Evolutionary conservation across 2,797 vertebrate species (phyloP).

Genomic region (Lepus oiostolus): DNA sequence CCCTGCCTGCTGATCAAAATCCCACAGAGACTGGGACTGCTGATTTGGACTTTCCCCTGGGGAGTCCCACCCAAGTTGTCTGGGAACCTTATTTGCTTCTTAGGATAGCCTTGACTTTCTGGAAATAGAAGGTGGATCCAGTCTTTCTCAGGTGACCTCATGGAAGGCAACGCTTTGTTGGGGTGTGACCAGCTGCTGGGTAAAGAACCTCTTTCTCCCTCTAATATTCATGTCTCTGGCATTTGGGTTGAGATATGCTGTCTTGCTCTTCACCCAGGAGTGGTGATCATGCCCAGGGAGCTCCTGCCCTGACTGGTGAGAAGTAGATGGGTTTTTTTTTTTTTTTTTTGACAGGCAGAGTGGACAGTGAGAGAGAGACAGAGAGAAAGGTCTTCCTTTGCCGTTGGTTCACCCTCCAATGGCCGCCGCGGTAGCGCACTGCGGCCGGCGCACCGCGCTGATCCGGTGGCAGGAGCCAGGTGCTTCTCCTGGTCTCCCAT

Average conservation of each 20-base stretch:
- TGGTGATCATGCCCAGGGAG: neutral
- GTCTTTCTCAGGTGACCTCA: neutral
- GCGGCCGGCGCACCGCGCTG: too few species aligned
- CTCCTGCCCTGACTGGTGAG: neutral
- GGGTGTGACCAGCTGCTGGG: neutral
- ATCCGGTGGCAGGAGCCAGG: too few species aligned
- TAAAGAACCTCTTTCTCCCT: neutral
- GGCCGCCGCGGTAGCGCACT: too few species aligned
- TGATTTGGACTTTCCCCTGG: neutral
- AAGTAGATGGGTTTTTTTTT: too few species aligned
- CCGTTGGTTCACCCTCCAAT: too few species aligned
- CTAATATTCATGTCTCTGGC: neutral
- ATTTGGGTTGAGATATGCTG: neutral
- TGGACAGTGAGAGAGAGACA: too few species aligned
- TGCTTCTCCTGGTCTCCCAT: too few species aligned
- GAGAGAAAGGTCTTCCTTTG: too few species aligned
- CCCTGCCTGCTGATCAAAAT: neutral
- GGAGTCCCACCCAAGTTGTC: neutral
- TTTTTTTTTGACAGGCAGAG: too few species aligned
- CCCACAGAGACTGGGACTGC: neutral
- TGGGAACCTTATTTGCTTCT: constrained; percentile 24
- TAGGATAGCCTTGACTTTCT: neutral
- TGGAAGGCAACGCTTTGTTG: neutral
- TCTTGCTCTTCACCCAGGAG: neutral
- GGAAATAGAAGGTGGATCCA: neutral